Conservation (phyloP, 1,140 invertebrate species). For the Goniozus legneri region DNA sequence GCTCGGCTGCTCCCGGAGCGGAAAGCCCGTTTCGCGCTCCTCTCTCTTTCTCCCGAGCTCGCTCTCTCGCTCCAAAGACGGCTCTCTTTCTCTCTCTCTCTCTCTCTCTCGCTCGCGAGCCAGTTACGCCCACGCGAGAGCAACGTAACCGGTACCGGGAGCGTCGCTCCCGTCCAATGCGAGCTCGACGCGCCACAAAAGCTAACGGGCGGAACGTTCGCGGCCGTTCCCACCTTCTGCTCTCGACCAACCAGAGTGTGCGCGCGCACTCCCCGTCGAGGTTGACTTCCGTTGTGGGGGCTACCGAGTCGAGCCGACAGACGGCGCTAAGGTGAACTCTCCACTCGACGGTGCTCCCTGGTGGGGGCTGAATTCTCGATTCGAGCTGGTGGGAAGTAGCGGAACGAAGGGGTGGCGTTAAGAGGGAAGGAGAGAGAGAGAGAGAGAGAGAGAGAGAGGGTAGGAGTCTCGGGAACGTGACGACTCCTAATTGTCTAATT, state of each 20-base stretch:
- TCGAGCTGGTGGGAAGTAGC: not conserved
- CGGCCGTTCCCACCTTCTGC: slow-evolving; percentile 4
- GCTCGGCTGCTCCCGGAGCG: slow-evolving; percentile 21
- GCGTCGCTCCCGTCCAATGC: slow-evolving; percentile 31
- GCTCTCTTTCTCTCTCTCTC: not conserved
- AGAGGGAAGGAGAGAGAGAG: slow-evolving; percentile 4
- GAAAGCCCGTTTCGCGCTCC: slow-evolving; percentile 16
- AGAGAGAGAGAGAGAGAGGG: not conserved
- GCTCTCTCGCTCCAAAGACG: not conserved
- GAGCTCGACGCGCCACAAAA: slow-evolving; percentile 14
- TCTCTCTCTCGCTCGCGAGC: slow-evolving; percentile 5
- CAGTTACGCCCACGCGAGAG: slow-evolving; percentile 38
- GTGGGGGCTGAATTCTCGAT: slow-evolving; percentile 1
- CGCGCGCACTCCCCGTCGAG: no score
- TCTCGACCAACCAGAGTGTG: no score
- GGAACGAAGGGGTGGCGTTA: slow-evolving; percentile 13
- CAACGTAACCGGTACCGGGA: slow-evolving; percentile 35
- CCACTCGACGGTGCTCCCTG: not conserved
- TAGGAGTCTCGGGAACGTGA: slow-evolving; percentile 39
- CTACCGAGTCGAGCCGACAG: no score
- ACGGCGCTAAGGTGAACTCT: slow-evolving; percentile 12
- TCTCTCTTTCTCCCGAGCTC: slow-evolving; percentile 16
- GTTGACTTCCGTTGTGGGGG: no score
- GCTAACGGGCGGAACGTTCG: slow-evolving; percentile 24
- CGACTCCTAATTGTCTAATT: slow-evolving; percentile 57